These are phyloP conservation scores for Hippopotamyrus pictus DNA, from an alignment of 2,797 vertebrate genomes.

Conservation along the genomic window DNA sequence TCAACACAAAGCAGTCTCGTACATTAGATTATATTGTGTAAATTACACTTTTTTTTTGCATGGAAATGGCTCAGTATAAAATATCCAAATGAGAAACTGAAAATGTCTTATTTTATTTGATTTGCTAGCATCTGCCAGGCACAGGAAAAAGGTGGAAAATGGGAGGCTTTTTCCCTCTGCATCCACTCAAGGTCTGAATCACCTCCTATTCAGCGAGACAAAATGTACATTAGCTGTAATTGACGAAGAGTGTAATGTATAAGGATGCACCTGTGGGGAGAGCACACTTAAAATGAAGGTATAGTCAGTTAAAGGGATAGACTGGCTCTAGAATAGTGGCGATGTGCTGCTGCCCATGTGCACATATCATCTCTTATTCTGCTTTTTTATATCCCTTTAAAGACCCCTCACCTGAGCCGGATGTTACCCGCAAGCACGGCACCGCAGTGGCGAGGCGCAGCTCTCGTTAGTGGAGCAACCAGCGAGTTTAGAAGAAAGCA, in stretches of 20 bases:
- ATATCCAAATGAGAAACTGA: slow-evolving; percentile 3
- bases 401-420: slow-evolving; percentile 6
- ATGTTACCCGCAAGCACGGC: neutral
- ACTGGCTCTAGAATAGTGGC: neutral
- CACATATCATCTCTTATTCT: neutral
- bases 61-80: neutral
- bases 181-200: slow-evolving; percentile 10
- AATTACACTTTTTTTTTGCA: neutral
- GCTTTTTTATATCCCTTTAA: slow-evolving; percentile 1
- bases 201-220: slow-evolving; percentile 13
- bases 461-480: neutral
- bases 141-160: neutral
- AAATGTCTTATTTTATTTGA: slow-evolving; percentile 12
- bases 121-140: neutral
- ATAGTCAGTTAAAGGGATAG: neutral
- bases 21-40: slow-evolving; percentile 3
- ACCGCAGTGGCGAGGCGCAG: neutral
- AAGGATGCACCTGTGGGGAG: neutral
- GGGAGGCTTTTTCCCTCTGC: neutral
- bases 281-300: neutral
- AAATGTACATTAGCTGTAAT: slow-evolving; percentile 17
- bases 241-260: slow-evolving; percentile 2
- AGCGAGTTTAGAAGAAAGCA: neutral
- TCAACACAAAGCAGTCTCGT: neutral
- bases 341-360: neutral